phyloP scores from a whole-genome alignment of 2,113 vertebrate species.

The chimpanzee (Pan troglodytes) region DNA sequence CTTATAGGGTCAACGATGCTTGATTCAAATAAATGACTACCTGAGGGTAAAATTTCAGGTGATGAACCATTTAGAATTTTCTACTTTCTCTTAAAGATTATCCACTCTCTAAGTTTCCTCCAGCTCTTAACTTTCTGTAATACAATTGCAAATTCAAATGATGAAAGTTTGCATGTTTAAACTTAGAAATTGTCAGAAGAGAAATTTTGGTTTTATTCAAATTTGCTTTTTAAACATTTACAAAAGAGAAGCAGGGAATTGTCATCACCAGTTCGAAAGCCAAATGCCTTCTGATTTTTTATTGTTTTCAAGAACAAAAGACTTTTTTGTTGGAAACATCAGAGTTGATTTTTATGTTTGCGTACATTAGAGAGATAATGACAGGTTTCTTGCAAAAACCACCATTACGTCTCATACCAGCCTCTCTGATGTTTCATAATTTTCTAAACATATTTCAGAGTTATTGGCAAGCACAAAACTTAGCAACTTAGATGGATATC shows the following conservation, averaged over 20 bases:
- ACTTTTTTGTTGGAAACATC: background rate
- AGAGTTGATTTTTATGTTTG: background rate
- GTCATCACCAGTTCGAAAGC: background rate
- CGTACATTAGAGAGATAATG: background rate
- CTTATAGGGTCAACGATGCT: background rate
- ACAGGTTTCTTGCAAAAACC: background rate
- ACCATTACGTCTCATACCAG: background rate
- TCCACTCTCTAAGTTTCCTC: background rate
- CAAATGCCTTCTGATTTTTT: background rate
- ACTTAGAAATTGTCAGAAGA: slow-evolving; percentile 18
- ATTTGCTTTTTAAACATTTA: slow-evolving; percentile 2
- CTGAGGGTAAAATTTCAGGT: background rate
- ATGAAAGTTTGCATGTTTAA: background rate
- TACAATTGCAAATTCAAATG: background rate
- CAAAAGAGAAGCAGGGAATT: background rate
- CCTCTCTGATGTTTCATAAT: background rate
- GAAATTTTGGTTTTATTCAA: slow-evolving; percentile 39
- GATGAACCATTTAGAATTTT: background rate
- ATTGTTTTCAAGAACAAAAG: slow-evolving; percentile 38
- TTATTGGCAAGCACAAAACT: background rate
- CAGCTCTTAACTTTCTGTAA: background rate
- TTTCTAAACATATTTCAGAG: background rate
- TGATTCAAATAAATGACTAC: background rate
- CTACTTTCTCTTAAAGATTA: background rate
- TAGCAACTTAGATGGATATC: background rate